Evolutionary conservation across 2,113 vertebrate species (phyloP), one percentile per base, ranked within the genome.

Genomic region (Microtus oregoni): DNA sequence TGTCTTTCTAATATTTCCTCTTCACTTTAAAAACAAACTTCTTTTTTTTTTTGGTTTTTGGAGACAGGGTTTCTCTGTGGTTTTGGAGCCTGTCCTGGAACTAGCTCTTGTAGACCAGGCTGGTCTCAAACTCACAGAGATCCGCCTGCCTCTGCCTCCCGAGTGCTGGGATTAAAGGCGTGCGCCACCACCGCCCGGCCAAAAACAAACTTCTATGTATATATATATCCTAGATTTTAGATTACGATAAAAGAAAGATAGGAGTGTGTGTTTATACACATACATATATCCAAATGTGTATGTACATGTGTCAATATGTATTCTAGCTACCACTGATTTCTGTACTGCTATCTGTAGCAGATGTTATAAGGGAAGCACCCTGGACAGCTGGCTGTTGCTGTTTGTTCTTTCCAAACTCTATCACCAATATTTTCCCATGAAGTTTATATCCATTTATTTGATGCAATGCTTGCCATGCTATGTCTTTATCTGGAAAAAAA

Each of bases 361-460:
- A 95, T 32, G 92, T 92, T 75, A 73, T 73, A 58, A 83, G 32
- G 32, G 26, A 44, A 47, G 96, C 47, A 81, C 91, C 17, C 17
- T 96, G 96, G 90, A 92, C 35, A 81, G 97, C 38, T 73, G 95
- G 70, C 0, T 0, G 52, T 24, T 94, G 96, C 32, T 96, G 97
- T 97, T 98, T 98, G 91, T 98, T 98, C 35, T 98, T 99, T 94
- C 99, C 99, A 98, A 99, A 99, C 95, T 99, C 99, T 1, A 99
- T 98, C 92, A 99, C 99, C 96, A 99, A 75, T 0, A 99, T 99
- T 97, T 99, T 99, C 76, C 99, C 99, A 87, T 98, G 98, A 72
- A 99, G 98, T 52, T 97, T 98, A 98, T 99, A 99, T 61, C 99
- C 99, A 0, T 99, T 99, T 96, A 99, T 90, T 98, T 99, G 92